Percentiles rank a stretch among this genome's conserved stretches.
Evolutionary conservation across 23 tunicate genomes (phyloP).

Genomic region (Ciona savignyi): DNA sequence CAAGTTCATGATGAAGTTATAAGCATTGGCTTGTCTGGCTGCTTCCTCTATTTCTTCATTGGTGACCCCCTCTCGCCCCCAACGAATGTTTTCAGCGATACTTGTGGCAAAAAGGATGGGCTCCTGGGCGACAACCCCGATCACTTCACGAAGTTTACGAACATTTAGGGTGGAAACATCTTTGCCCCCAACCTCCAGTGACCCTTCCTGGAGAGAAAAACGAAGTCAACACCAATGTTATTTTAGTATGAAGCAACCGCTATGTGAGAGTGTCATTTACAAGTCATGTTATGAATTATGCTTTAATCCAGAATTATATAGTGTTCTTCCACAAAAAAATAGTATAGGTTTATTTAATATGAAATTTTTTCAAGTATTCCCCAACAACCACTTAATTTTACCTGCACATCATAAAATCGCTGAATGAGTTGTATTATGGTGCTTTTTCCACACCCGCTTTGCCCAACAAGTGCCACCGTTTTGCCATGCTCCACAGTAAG

Average conservation of each 20-base stretch:
- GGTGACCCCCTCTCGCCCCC: constrained; percentile 92
- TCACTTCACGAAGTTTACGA: constrained; percentile 34
- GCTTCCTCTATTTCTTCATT: constrained; percentile 71
- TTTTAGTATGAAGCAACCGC: too few species aligned
- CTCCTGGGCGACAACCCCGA: constrained; percentile 96
- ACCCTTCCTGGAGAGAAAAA: constrained; percentile 38
- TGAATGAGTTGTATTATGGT: constrained; percentile 75
- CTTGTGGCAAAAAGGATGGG: constrained; percentile 85
- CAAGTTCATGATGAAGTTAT: constrained; percentile 71
- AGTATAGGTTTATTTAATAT: too few species aligned
- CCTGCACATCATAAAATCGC: constrained; percentile 72
- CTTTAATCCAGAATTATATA: too few species aligned
- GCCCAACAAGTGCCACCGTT: constrained; percentile 79
- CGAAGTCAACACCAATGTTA: not conserved
- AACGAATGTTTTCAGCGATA: constrained; percentile 84
- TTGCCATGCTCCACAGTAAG: constrained; percentile 59
- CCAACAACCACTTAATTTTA: constrained; percentile 2
- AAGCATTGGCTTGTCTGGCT: constrained; percentile 96
- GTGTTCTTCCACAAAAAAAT: too few species aligned
- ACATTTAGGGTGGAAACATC: constrained; percentile 45
- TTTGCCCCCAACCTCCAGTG: constrained; percentile 36
- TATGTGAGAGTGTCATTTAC: too few species aligned
- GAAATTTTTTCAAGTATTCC: too few species aligned
- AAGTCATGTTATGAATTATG: too few species aligned
- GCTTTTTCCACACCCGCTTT: constrained; percentile 88